These are phyloP conservation scores for Caenorhabditis sp. DNA, from an alignment of 2,888 invertebrate species.

Conservation along the genomic window DNA sequence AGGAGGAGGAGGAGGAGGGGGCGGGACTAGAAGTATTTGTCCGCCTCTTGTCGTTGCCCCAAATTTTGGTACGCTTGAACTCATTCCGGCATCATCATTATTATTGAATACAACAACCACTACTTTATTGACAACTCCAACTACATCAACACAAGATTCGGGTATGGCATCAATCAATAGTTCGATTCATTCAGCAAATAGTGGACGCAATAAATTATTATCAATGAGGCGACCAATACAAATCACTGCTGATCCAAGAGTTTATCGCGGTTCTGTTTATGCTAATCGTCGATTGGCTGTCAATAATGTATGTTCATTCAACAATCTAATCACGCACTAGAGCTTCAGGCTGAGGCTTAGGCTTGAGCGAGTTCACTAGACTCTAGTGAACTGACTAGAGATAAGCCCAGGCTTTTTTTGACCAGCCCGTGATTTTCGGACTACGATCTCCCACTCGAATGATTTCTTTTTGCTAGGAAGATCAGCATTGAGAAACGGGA, in stretches of 20 bases:
- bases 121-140: neutral
- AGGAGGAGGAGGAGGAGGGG: neutral
- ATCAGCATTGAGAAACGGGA: too few relatives aligned
- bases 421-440: too few relatives aligned
- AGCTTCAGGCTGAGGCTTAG: too few relatives aligned
- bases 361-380: too few relatives aligned
- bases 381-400: too few relatives aligned
- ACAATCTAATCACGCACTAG: too few relatives aligned
- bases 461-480: too few relatives aligned
- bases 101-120: neutral
- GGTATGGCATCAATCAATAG: neutral
- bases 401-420: too few relatives aligned
- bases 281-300: slow-evolving; percentile 49
- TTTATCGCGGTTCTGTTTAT: slow-evolving; percentile 61
- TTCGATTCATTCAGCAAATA: neutral
- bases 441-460: too few relatives aligned
- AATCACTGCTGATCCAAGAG: slow-evolving; percentile 54
- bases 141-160: neutral
- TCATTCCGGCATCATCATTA: slow-evolving; percentile 22
- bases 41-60: slow-evolving; percentile 43
- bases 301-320: slow-evolving; percentile 13
- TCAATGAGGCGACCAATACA: slow-evolving; percentile 20
- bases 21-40: slow-evolving; percentile 6
- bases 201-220: slow-evolving; percentile 4
- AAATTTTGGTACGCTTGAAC: slow-evolving; percentile 34